Percentiles rank a stretch among this genome's conserved stretches.
phyloP scores from a whole-genome alignment of 2,113 vertebrate species.

The Oreochromis tanganicae region DNA sequence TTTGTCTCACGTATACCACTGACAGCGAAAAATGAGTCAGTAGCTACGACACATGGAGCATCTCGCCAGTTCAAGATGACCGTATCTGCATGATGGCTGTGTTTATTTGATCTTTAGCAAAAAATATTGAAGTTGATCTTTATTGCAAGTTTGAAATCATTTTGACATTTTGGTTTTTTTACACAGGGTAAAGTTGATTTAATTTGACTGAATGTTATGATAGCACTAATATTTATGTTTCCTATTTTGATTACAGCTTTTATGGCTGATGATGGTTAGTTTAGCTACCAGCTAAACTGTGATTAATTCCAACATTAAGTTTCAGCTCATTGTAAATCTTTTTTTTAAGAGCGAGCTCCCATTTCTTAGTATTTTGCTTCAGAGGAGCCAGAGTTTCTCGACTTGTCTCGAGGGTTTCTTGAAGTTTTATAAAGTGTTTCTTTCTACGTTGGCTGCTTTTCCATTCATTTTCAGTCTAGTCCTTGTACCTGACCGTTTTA shows the following conservation, averaged over 20 bases:
- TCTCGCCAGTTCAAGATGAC: neutral
- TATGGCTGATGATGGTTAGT: neutral
- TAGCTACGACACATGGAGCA: neutral
- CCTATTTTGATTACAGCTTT: neutral
- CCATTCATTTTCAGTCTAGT: neutral
- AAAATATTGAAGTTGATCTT: neutral
- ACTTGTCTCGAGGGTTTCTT: neutral
- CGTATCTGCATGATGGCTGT: neutral
- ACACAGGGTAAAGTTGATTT: neutral
- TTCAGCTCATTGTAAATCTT: neutral
- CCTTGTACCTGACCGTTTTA: neutral
- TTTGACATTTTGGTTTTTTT: neutral
- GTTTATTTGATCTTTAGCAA: neutral
- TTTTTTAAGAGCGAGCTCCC: neutral
- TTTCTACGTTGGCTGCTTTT: neutral
- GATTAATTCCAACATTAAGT: neutral
- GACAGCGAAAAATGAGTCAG: constrained; percentile 46
- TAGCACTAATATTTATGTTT: neutral
- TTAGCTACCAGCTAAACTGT: neutral
- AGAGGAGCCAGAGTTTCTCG: neutral
- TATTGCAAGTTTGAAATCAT: neutral
- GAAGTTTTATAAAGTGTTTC: neutral
- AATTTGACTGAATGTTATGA: neutral
- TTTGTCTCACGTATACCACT: neutral
- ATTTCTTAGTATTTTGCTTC: neutral